Evolutionary conservation across 2,113 vertebrate genomes (phyloP), one percentile per base, ranked within the genome.

Genomic region (Meles meles): DNA sequence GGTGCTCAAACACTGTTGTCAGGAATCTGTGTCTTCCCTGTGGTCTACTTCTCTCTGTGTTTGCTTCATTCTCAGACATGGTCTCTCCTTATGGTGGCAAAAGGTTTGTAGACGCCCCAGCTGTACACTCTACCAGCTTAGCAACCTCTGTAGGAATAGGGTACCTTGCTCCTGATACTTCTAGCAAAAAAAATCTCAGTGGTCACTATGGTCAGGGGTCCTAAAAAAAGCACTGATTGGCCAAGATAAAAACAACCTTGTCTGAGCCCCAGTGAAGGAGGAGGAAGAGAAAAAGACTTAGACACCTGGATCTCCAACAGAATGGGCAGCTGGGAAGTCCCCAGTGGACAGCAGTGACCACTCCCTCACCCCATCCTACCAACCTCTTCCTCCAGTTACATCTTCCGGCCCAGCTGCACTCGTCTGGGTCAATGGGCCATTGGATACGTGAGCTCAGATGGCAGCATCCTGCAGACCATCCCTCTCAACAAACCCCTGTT

Each of bases 391-490:
- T 74, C 23, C 97, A 99, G 99, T 97, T 99, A 99, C 82, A 99
- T 99, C 80, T 99, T 99, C 95, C 98, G 99, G 9, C 99, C 99
- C 79, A 99, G 99, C 98, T 99, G 99, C 96, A 99, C 99, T 12
- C 98, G 98, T 96, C 98, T 99, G 98, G 99, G 99, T 2, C 99
- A 99, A 88, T 99, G 99, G 99, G 99, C 99, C 7, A 99, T 99
- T 6, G 99, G 99, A 5, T 99, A 99, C 0, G 99, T 99, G 97
- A 99, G 98, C 18, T 15, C 65, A 1, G 98, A 98, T 0, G 98
- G 99, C 17, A 95, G 59, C 94, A 99, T 99, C 87, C 61, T 99
- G 37, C 99, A 99, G 98, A 99, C 99, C 87, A 99, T 99, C 69
- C 98, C 99, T 15, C 97, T 98, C 92, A 98, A 99, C 71, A 98